phyloP scores from a whole-genome alignment of 2,888 invertebrate genomes.

The Clistopyga incitator region DNA sequence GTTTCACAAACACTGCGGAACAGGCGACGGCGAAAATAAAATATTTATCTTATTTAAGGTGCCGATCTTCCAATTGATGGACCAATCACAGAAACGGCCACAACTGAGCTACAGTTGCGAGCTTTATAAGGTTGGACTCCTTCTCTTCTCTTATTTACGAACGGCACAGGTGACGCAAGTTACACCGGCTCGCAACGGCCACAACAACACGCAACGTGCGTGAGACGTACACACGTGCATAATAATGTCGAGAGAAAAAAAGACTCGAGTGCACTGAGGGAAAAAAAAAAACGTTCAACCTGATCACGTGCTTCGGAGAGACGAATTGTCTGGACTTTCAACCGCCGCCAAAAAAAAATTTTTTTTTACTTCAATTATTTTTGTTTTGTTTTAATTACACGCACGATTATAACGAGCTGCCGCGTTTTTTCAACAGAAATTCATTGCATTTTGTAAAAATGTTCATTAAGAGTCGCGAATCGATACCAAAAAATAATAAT shows the following conservation, averaged over 20 bases:
- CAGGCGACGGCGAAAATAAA: background rate
- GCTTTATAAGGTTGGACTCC: background rate
- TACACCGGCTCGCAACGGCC: constrained; percentile 7
- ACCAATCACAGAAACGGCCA: background rate
- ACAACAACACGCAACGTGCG: constrained; percentile 3
- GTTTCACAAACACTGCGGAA: background rate
- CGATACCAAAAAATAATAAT: too few species aligned
- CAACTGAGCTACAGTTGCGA: background rate
- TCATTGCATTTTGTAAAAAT: background rate
- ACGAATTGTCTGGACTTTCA: constrained; percentile 21
- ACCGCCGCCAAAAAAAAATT: constrained; percentile 11
- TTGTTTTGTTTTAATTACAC: background rate
- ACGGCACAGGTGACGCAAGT: constrained; percentile 50
- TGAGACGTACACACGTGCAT: constrained; percentile 6
- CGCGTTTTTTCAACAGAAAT: background rate
- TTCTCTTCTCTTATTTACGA: constrained; percentile 39
- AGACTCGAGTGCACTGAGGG: constrained; percentile 19
- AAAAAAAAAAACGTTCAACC: constrained; percentile 4
- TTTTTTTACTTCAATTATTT: too few species aligned
- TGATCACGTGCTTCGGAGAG: background rate
- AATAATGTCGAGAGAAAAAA: background rate
- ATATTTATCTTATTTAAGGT: background rate
- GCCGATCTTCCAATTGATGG: background rate
- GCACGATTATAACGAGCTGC: background rate
- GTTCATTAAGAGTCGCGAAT: too few species aligned